A percentile compares a stretch with the other conserved stretches of the same genome.
These are phyloP conservation scores for Oreochromis niloticus DNA, from an alignment of 2,113 vertebrate species.

Conservation along the genomic window DNA sequence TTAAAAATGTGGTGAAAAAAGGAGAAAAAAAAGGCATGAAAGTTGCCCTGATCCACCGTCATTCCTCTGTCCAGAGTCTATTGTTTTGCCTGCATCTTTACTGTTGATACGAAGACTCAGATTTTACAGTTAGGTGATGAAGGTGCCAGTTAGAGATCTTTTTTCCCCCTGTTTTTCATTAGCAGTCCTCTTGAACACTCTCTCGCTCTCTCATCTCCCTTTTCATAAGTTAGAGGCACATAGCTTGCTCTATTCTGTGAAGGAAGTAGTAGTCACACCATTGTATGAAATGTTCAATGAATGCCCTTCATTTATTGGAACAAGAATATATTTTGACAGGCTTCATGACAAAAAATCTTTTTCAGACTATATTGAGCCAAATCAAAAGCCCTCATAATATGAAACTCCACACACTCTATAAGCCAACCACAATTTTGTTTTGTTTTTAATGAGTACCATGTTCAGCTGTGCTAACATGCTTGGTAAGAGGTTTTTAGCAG, in stretches of 20 bases:
- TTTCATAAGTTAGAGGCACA: neutral
- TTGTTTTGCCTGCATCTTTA: neutral
- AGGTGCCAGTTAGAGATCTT: neutral
- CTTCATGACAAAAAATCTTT: neutral
- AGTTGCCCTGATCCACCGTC: neutral
- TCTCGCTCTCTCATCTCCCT: neutral
- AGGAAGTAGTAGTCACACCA: neutral
- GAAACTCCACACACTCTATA: neutral
- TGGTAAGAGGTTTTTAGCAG: neutral
- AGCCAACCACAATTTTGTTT: neutral
- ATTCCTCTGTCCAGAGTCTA: neutral
- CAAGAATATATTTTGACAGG: neutral
- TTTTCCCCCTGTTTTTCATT: neutral
- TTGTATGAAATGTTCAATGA: neutral
- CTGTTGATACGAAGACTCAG: neutral
- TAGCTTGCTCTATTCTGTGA: neutral
- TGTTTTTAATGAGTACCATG: neutral
- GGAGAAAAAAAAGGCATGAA: fast-evolving
- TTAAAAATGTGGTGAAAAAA: neutral
- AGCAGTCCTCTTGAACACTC: neutral
- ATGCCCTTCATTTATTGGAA: neutral
- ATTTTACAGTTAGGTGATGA: neutral
- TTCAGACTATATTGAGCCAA: neutral
- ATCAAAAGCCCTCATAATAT: neutral
- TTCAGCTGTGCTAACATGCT: neutral